These are phyloP conservation scores for Tenthredo distinguenda DNA, from an alignment of 2,888 invertebrate species.

Conservation along the genomic window DNA sequence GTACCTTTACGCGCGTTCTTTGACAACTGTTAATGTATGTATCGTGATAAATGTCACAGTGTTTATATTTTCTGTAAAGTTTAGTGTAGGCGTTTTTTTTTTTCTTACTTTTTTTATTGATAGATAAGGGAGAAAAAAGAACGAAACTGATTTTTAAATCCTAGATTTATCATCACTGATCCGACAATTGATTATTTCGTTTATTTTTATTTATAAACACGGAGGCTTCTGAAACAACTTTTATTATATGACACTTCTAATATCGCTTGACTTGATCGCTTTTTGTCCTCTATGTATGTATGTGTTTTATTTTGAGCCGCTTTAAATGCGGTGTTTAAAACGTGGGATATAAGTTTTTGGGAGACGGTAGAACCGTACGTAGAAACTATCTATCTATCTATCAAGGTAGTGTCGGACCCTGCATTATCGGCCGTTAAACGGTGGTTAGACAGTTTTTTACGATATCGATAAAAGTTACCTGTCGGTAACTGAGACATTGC, in stretches of 20 bases:
- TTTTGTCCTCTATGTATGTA: background rate
- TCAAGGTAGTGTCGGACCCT: background rate
- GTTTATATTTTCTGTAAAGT: background rate
- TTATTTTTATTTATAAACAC: background rate
- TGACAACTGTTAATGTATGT: background rate
- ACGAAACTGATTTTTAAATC: too few species aligned
- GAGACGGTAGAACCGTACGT: background rate
- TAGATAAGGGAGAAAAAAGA: background rate
- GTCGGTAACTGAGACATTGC: background rate
- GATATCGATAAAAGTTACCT: background rate
- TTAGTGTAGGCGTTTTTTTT: background rate
- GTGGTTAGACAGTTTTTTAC: background rate
- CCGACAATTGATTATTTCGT: background rate
- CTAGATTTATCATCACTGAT: too few species aligned
- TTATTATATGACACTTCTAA: background rate
- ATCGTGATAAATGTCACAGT: background rate
- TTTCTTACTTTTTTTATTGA: background rate
- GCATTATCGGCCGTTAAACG: background rate
- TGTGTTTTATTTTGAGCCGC: background rate
- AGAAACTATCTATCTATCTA: background rate
- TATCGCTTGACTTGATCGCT: background rate
- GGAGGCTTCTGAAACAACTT: background rate
- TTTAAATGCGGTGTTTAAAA: background rate
- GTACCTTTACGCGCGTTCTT: background rate
- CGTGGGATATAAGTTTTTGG: background rate